phyloP scores from a whole-genome alignment of 2,888 invertebrate genomes.

The Cyrtodaria siliqua region DNA sequence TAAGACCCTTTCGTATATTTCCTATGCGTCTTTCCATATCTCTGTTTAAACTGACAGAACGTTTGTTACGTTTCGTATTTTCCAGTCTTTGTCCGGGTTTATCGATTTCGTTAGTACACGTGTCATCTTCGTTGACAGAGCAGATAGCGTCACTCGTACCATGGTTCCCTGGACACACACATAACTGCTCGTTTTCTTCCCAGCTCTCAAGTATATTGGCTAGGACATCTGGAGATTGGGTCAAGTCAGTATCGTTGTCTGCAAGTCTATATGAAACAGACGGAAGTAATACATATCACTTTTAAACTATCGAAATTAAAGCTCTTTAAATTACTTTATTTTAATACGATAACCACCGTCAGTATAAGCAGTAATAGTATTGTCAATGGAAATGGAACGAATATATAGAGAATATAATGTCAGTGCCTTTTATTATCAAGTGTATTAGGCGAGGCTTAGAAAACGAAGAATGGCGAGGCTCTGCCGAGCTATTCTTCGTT shows the following conservation, averaged over 20 bases:
- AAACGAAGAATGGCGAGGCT: too few species aligned
- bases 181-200: background rate
- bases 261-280: background rate
- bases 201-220: background rate
- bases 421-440: too few species aligned
- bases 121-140: background rate
- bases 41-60: background rate
- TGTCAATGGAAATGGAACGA: too few species aligned
- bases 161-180: background rate
- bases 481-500: too few species aligned
- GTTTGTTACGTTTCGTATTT: background rate
- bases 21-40: background rate
- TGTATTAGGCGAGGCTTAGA: too few species aligned
- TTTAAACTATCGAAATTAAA: too few species aligned
- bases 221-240: background rate
- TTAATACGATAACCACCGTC: too few species aligned
- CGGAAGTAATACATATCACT: too few species aligned
- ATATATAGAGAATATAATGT: too few species aligned
- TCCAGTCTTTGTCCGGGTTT: background rate
- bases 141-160: background rate
- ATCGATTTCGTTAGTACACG: background rate
- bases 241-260: background rate
- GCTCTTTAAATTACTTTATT: too few species aligned
- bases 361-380: too few species aligned
- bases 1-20: background rate